Percentiles rank a stretch among this genome's conserved stretches.
Conservation (phyloP, 2,113 vertebrate genomes). For the Oreamnos americanus region DNA sequence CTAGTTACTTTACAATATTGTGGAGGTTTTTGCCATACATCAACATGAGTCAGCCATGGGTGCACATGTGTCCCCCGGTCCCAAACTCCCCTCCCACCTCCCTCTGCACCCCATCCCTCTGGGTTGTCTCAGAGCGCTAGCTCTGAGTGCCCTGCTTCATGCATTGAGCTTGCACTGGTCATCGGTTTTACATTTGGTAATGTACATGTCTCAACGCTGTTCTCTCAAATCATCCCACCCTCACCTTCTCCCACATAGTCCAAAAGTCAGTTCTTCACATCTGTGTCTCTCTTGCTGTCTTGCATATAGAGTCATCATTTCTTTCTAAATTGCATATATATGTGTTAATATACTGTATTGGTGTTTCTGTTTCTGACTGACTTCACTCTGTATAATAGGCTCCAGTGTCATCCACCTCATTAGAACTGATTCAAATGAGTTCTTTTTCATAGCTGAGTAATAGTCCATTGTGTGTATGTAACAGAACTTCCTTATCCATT, state of each 20-base stretch:
- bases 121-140: neutral
- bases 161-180: neutral
- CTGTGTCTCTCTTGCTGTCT: neutral
- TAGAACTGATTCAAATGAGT: neutral
- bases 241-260: neutral
- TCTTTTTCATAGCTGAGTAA: neutral
- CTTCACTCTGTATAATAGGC: neutral
- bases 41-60: neutral
- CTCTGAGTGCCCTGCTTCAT: neutral
- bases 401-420: neutral
- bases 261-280: neutral
- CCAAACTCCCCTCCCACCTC: neutral
- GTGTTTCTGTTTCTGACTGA: neutral
- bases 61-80: fast-evolving
- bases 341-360: neutral
- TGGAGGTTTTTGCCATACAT: neutral
- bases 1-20: neutral
- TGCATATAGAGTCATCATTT: neutral
- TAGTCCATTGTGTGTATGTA: neutral
- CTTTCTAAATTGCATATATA: neutral
- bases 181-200: neutral
- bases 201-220: neutral
- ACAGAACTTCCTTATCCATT: neutral
- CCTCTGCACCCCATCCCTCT: neutral
- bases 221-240: neutral